Base-by-base conservation (phyloP, 92 coral and sea anemone genomes). In the Phenganax subtilis region DNA sequence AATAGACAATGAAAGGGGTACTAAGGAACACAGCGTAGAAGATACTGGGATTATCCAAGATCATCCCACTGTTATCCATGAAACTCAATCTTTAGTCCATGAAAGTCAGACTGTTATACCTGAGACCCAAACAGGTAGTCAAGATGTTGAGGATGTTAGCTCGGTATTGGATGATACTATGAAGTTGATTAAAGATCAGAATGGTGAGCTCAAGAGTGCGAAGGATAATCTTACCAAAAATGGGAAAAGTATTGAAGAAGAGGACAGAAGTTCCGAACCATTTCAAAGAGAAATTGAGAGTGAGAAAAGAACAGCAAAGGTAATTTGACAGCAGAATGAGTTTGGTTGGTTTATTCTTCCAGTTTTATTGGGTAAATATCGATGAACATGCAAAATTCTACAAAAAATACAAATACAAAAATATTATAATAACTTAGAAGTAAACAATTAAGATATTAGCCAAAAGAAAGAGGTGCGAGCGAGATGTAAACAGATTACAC, bases 31-130 rank as follows among this genome's bases (percentile, higher is more conserved):
- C 20, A 44, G 31, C 70, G 37, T 37, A 64, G 70, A 20, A 3
- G 9, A 10, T 64, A 30, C 15, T 30, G 73, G 73, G 30, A 37
- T 14, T 12, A 68, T 51, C 47, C 73, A 68, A 30, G 73, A 68
- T 30, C 53, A 68, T 30, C 73, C 73, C 31, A 68, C 73, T 30
- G 73, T 68, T 29, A 68, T 68, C 52, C 52, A 68, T 68, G 53
- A 14, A 68, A 68, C 73, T 68, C 73, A 68, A 53, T 37, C 47
- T 37, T 1, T 37, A 37, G 47, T 51, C 14, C 73, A 68, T 3
- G 73, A 68, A 10, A 53, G 47, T 30, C 73, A 51, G 30, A 68
- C 73, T 30, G 73, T 68, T 29, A 68, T 68, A 12, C 52, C 31
- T 29, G 53, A 14, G 47, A 68, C 73, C 47, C 73, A 68, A 53